Evolutionary conservation across 2,113 vertebrate genomes (phyloP).

Genomic region (Hydropotes inermis): DNA sequence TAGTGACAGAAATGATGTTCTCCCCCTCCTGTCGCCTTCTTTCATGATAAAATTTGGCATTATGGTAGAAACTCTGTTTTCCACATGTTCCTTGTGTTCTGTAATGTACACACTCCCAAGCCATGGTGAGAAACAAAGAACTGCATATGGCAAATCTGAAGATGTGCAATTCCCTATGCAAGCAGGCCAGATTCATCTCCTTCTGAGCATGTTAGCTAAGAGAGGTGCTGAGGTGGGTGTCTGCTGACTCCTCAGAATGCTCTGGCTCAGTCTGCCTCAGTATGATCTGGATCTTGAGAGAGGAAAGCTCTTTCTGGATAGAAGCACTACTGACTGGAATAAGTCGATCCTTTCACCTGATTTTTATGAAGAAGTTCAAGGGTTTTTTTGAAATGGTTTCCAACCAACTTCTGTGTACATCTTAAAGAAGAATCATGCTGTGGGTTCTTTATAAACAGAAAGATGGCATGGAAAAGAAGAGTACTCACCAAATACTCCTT

Average conservation of each 20-base stretch:
- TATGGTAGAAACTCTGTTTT: not conserved
- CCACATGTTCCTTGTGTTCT: not conserved
- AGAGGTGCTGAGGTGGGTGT: not conserved
- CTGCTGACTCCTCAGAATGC: not conserved
- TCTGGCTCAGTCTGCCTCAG: not conserved
- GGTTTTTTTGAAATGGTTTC: not conserved
- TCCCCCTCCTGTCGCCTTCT: not conserved
- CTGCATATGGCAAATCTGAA: not conserved
- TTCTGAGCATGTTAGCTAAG: not conserved
- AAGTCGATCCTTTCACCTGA: not conserved
- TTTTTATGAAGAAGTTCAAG: not conserved
- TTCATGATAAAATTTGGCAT: not conserved
- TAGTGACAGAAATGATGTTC: not conserved
- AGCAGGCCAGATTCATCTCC: not conserved
- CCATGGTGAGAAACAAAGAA: not conserved
- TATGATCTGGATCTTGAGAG: not conserved
- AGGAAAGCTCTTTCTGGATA: not conserved
- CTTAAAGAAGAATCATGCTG: not conserved
- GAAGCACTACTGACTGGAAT: not conserved
- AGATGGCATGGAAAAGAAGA: not conserved
- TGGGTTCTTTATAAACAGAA: not conserved
- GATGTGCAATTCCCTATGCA: accelerated
- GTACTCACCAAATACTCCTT: not conserved
- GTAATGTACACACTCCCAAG: not conserved
- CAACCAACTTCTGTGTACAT: not conserved